Evolutionary conservation across 2,888 invertebrate genomes (phyloP).

Genomic region (Falcaria lacertinaria): DNA sequence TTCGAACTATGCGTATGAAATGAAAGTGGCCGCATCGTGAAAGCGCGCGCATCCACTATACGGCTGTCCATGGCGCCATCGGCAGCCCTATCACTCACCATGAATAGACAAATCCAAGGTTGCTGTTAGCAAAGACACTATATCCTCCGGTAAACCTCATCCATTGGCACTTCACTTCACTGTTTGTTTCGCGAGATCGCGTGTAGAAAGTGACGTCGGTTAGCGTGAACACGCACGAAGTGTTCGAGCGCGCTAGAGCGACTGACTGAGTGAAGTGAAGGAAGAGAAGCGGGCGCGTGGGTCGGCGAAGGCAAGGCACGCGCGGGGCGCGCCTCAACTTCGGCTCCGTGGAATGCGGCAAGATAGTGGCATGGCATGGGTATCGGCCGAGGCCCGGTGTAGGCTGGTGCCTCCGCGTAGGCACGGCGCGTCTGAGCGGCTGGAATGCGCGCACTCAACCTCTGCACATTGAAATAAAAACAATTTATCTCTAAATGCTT

Average conservation of each 20-base stretch:
- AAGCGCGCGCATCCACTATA: conserved; percentile 75
- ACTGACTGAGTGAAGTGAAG: conserved; percentile 52
- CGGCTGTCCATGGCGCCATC: conserved; percentile 43
- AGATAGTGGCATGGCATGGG: conserved; percentile 63
- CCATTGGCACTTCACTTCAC: conserved; percentile 76
- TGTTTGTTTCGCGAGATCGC: conserved; percentile 54
- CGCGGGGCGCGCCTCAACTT: conserved; percentile 71
- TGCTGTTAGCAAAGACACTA: conserved; percentile 53
- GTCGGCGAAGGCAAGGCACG: conserved; percentile 83
- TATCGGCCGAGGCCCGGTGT: conserved; percentile 42
- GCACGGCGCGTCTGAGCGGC: conserved; percentile 36
- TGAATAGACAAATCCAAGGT: conserved; percentile 72
- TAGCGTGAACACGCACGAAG: conserved; percentile 47
- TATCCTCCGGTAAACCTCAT: conserved; percentile 65
- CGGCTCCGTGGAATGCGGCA: conserved; percentile 71
- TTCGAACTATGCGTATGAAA: conserved; percentile 79
- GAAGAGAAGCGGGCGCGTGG: conserved; percentile 83
- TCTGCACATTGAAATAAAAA: conserved; percentile 41
- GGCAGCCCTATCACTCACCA: conserved; percentile 60
- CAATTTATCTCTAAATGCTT: conserved; percentile 45
- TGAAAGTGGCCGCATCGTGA: conserved; percentile 78
- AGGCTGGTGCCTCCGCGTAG: conserved; percentile 42
- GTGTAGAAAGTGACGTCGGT: conserved; percentile 32
- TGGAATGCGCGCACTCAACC: conserved; percentile 58
- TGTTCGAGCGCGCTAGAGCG: conserved; percentile 59